A percentile compares a stretch with the other conserved stretches of the same genome.
phyloP scores from a whole-genome alignment of 2,797 vertebrate genomes.

The Arvicola amphibius region DNA sequence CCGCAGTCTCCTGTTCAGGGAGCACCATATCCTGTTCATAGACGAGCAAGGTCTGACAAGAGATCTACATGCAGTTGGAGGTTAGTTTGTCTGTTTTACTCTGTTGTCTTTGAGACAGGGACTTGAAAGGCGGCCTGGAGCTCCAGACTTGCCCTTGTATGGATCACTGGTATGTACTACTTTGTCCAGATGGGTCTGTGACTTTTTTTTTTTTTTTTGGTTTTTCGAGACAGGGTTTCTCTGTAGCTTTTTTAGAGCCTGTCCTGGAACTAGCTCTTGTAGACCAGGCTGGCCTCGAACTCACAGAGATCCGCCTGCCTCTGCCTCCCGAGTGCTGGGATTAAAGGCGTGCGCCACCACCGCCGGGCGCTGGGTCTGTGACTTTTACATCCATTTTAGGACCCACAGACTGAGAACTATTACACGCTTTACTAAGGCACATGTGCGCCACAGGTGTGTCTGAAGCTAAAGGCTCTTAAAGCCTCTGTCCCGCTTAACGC shows the following conservation, averaged over 20 bases:
- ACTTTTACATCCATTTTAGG: not conserved
- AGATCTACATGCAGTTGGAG: too few species aligned
- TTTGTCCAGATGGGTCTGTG: not conserved
- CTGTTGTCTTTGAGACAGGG: not conserved
- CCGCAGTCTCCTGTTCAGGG: fast-evolving
- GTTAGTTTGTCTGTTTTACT: not conserved
- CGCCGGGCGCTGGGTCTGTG: too few species aligned
- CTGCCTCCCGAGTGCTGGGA: too few species aligned
- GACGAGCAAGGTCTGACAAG: not conserved
- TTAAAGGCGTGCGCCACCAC: too few species aligned
- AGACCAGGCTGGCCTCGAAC: too few species aligned
- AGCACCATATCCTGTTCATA: too few species aligned
- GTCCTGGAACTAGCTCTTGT: too few species aligned
- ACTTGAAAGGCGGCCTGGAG: not conserved
- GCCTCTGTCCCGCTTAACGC: not conserved
- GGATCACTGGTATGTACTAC: not conserved
- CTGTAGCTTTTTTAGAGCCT: too few species aligned
- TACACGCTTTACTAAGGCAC: not conserved
- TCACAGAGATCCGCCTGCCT: too few species aligned
- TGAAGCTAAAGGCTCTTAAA: not conserved
- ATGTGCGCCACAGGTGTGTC: not conserved
- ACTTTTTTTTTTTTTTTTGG: too few species aligned
- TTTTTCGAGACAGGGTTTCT: too few species aligned
- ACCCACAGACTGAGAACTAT: not conserved
- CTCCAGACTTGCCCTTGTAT: not conserved